Evolutionary conservation across 2,888 invertebrate species (phyloP), one percentile per base, ranked within the genome.

Genomic region (Sarcophaga subvicina): DNA sequence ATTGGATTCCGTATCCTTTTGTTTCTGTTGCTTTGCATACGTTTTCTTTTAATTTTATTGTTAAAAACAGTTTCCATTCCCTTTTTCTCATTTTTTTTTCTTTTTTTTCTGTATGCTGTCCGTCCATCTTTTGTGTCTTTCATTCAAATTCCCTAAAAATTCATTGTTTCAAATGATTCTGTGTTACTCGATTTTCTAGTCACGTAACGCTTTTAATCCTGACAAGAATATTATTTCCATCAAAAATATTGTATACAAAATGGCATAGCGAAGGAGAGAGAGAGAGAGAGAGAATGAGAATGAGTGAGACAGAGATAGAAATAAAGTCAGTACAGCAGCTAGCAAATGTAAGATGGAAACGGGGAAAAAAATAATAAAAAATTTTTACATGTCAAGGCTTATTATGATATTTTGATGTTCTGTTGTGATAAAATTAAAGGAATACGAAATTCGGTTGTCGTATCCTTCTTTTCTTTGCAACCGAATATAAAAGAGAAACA

Each of bases 201-300:
- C 93, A 93, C 93, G 93, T 93, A 90, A 91, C 90, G 92, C 92
- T 93, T 93, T 93, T 93, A 93, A 93, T 93, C 93, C 93, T 93
- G 93, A 93, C 93, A 93, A 91, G 93, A 93, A 93, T 93, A 93
- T 92, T 91, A 91, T 92, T 91, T 91, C 90, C 91, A 92, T 91
- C 90, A 91, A 92, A 91, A 88, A 37, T 37, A 10, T 37, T 10
- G 37, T 62, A 47, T 76, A 75, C 49, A 80, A 49, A 77, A 37
- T 37, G 49, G 8, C 54, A 77, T 54, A 37, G 66, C 62, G 82
- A 70, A 66, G 70, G 64, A 37, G 22, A 54, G 11, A 77, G 77
- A 84, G 71, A 69, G 69, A 77, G 59, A 45, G 64, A 72, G 60
- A 37, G 72, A 17, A 14, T 70, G 2, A 17, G 2, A 70, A 64